Evolutionary conservation across 2,113 vertebrate genomes (phyloP).

Genomic region (Regulus satrapa): DNA sequence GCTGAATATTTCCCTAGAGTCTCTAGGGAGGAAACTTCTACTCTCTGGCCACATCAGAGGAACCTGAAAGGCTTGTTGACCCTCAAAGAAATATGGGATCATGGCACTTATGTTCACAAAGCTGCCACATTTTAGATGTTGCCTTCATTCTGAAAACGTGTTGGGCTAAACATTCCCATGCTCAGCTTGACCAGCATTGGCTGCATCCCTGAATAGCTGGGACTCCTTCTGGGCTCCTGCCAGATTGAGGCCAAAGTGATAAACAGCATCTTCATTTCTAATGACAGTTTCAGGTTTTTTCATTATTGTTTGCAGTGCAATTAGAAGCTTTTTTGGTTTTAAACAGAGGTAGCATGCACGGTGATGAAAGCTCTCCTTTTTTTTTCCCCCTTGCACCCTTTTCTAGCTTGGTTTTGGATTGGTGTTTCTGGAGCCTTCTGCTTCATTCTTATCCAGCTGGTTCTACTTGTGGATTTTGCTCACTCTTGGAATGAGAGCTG

Average conservation of each 20-base stretch:
- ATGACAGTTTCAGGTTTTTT: background rate
- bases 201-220: background rate
- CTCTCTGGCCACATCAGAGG: background rate
- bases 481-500: conserved; percentile 90
- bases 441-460: conserved; percentile 92
- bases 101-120: background rate
- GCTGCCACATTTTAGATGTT: background rate
- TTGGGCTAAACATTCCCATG: background rate
- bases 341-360: background rate
- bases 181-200: background rate
- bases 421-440: conserved; percentile 78
- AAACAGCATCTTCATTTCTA: background rate
- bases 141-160: background rate
- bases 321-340: background rate
- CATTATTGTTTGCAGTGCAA: background rate
- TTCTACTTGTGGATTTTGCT: conserved; percentile 89
- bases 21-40: background rate
- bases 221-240: background rate
- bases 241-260: background rate
- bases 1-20: background rate
- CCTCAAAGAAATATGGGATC: background rate
- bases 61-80: background rate
- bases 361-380: background rate
- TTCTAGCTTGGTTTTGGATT: conserved; percentile 83
- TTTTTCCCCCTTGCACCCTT: background rate